Percentiles rank a stretch among this genome's conserved stretches.
Conservation (phyloP, 2,888 invertebrate species). For the Thysanoteuthis rhombus region DNA sequence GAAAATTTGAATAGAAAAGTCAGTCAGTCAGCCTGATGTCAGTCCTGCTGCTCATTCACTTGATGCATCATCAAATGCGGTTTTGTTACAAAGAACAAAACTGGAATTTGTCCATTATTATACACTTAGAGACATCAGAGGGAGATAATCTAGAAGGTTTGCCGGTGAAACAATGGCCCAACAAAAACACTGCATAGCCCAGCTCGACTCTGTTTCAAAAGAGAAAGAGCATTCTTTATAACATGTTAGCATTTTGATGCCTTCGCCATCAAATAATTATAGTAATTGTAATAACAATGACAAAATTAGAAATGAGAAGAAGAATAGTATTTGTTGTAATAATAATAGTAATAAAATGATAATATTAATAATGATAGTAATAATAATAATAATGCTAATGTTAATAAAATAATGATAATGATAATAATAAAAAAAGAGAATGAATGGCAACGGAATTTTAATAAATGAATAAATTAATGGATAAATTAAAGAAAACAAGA, state of each 20-base stretch:
- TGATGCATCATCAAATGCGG: background rate
- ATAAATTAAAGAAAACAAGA: background rate
- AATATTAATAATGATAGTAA: too few relatives aligned
- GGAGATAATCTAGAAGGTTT: background rate
- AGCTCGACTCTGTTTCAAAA: background rate
- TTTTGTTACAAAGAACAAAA: slow-evolving; percentile 12
- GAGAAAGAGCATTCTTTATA: background rate
- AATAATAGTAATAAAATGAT: background rate
- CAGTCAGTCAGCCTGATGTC: slow-evolving; percentile 12
- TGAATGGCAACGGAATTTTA: background rate
- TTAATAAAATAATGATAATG: background rate
- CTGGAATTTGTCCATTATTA: background rate
- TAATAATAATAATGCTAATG: background rate
- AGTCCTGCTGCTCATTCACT: background rate
- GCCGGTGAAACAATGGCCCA: slow-evolving; percentile 12
- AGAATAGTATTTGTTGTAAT: background rate
- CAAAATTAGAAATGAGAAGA: background rate
- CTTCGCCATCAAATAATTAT: background rate
- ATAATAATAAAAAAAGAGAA: background rate
- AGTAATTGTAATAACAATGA: background rate
- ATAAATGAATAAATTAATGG: background rate
- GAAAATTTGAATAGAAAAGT: slow-evolving; percentile 12
- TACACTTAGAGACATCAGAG: background rate
- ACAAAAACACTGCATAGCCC: background rate
- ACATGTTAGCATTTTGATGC: background rate